Percentiles rank a stretch among this genome's conserved stretches.
These are phyloP conservation scores for Troides aeacus DNA, from an alignment of 2,888 invertebrate species.

Conservation along the genomic window DNA sequence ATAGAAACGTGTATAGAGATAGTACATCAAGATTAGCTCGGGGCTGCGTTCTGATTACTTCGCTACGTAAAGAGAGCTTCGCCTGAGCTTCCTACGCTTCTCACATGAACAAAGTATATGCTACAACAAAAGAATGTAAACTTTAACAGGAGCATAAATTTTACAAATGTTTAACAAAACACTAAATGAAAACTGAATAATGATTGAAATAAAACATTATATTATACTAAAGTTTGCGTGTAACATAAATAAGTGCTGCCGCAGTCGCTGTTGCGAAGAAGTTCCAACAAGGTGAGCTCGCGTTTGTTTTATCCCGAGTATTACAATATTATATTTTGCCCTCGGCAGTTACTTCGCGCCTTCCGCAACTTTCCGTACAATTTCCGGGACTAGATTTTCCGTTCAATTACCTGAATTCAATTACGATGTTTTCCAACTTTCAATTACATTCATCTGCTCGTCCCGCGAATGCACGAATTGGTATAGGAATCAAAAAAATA, in stretches of 20 bases:
- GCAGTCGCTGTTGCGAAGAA: conserved; percentile 56
- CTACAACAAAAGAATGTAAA: conserved; percentile 33
- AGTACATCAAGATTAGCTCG: conserved; percentile 73
- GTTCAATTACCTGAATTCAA: conserved; percentile 65
- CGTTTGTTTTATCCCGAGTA: conserved; percentile 55
- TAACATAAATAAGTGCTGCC: conserved; percentile 55
- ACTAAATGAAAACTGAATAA: conserved; percentile 21
- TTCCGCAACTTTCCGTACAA: conserved; percentile 63
- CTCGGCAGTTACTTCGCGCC: conserved; percentile 58
- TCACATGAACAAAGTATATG: conserved; percentile 49
- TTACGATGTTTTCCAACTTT: conserved; percentile 55
- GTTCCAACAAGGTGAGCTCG: conserved; percentile 49
- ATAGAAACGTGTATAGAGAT: conserved; percentile 55
- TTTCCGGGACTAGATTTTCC: conserved; percentile 63
- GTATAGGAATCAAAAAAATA: conserved; percentile 60
- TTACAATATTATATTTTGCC: conserved; percentile 63
- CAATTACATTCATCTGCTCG: conserved; percentile 48
- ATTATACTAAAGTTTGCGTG: conserved; percentile 35
- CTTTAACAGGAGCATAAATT: conserved; percentile 26
- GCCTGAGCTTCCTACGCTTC: conserved; percentile 55
- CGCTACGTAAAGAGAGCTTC: conserved; percentile 59
- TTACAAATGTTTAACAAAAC: conserved; percentile 23
- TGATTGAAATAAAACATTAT: conserved; percentile 20
- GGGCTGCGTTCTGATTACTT: conserved; percentile 71
- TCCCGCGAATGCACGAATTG: conserved; percentile 59